Conservation (phyloP, 1,140 invertebrate genomes). For the Melitaea cinxia region DNA sequence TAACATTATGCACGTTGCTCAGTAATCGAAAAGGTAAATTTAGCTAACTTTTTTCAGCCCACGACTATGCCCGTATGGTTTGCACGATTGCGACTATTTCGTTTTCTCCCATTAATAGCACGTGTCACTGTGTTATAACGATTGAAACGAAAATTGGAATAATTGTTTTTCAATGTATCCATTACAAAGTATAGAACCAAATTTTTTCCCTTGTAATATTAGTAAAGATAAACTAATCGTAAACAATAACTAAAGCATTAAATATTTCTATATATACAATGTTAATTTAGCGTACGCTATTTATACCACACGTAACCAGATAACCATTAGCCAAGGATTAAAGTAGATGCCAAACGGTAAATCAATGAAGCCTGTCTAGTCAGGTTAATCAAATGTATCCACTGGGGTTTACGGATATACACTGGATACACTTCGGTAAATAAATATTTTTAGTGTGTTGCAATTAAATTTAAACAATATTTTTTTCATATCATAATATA, state of each 20-base stretch:
- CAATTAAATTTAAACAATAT: background rate
- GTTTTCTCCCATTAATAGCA: no score
- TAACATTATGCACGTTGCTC: no score
- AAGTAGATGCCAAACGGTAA: conserved; percentile 78
- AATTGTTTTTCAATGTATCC: no score
- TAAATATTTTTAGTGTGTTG: conserved; percentile 9
- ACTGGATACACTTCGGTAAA: conserved; percentile 47
- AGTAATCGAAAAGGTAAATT: no score
- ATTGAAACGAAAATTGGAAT: no score
- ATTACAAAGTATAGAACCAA: no score
- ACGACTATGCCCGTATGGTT: no score
- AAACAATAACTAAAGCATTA: background rate
- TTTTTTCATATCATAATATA: background rate
- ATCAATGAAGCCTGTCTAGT: conserved; percentile 80
- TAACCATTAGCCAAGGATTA: conserved; percentile 68
- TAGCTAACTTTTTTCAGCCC: no score
- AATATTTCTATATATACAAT: background rate
- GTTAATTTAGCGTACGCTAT: background rate
- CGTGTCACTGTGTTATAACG: no score
- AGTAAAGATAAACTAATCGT: background rate
- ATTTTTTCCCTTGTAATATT: background rate
- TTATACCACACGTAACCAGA: conserved; percentile 39
- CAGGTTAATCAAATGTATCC: conserved; percentile 80
- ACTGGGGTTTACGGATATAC: conserved; percentile 65
- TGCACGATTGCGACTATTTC: no score